phyloP scores from a whole-genome alignment of 2,888 invertebrate species.

The Cheilosia scutellata region DNA sequence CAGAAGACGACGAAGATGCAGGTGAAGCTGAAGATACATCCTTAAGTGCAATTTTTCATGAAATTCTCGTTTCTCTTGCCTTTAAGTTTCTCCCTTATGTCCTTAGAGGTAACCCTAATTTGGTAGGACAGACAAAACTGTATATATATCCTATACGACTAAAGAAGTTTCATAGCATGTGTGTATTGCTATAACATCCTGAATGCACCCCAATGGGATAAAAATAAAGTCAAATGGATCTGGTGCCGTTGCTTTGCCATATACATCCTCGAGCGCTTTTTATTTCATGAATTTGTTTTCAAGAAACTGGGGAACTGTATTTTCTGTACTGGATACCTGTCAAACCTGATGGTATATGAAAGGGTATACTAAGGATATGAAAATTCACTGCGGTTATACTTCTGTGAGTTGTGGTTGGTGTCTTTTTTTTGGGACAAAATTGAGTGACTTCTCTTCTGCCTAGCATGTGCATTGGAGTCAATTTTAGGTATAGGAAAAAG shows the following conservation, averaged over 20 bases:
- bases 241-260: not conserved
- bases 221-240: constrained; percentile 37
- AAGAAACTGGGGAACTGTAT: not conserved
- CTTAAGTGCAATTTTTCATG: constrained; percentile 57
- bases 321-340: constrained; percentile 44
- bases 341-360: constrained; percentile 53
- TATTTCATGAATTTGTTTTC: constrained; percentile 32
- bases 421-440: constrained; percentile 26
- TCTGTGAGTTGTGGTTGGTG: constrained; percentile 9
- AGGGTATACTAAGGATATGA: constrained; percentile 44
- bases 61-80: constrained; percentile 19
- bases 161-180: not conserved
- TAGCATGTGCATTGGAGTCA: constrained; percentile 51
- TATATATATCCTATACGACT: not conserved
- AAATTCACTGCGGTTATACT: constrained; percentile 64
- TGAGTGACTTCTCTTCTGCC: constrained; percentile 54
- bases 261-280: constrained; percentile 3
- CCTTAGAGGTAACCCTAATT: constrained; percentile 49
- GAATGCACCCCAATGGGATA: constrained; percentile 45
- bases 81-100: constrained; percentile 24
- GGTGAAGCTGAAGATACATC: constrained; percentile 71
- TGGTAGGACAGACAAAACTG: constrained; percentile 33
- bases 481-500: constrained; percentile 45
- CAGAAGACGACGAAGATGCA: constrained; percentile 39
- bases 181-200: constrained; percentile 20